Conservation (phyloP, 2,113 vertebrate species). For the Meleagris gallopavo region DNA sequence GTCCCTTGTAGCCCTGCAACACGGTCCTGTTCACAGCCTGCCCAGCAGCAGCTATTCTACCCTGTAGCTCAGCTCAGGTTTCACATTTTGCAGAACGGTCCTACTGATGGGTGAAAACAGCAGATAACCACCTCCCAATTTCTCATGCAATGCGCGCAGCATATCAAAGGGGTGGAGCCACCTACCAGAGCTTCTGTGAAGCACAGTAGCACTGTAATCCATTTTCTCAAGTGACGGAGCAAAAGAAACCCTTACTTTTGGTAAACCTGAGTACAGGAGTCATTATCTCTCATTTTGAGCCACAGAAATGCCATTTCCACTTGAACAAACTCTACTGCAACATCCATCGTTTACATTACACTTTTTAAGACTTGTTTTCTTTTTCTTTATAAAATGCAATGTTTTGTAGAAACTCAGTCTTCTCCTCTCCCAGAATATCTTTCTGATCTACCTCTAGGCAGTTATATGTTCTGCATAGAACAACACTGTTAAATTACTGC, state of each 20-base stretch:
- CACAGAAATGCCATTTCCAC: conserved; percentile 24
- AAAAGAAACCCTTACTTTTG: neutral
- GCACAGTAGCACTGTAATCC: neutral
- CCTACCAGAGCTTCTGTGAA: fast-evolving
- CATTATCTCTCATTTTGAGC: conserved; percentile 6
- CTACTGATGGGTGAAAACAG: fast-evolving
- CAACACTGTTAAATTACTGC: neutral
- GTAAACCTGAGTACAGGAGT: neutral
- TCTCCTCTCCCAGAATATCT: neutral
- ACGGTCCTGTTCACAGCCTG: neutral
- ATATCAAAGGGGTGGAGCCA: neutral
- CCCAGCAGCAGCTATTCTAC: neutral
- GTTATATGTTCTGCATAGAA: neutral
- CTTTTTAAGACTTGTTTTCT: neutral
- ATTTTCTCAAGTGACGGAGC: fast-evolving
- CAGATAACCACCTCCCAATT: neutral
- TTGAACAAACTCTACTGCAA: conserved; percentile 23
- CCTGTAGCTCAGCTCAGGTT: neutral
- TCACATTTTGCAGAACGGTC: neutral
- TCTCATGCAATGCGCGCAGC: fast-evolving
- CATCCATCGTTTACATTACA: neutral
- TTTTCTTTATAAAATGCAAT: neutral
- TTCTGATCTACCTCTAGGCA: neutral
- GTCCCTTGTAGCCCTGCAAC: fast-evolving
- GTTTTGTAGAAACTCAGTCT: neutral